Evolutionary conservation across 2,797 vertebrate genomes (phyloP).

Genomic region (Sphaeramia orbicularis): DNA sequence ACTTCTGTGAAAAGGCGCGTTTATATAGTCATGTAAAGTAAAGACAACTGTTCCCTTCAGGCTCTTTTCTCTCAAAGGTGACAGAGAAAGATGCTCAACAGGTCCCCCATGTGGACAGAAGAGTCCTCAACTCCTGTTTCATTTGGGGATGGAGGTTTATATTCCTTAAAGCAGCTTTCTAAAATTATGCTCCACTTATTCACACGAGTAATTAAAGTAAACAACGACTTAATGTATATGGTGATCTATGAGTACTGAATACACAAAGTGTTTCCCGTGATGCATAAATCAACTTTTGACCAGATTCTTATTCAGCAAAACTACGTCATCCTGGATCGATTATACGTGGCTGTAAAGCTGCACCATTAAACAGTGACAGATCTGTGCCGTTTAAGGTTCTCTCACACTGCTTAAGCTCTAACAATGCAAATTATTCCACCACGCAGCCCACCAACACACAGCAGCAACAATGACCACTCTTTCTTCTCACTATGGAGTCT

Average conservation of each 20-base stretch:
- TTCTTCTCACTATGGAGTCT: background rate
- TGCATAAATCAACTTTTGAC: background rate
- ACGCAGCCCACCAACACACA: background rate
- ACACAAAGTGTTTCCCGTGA: constrained; percentile 5
- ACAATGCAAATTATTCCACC: background rate
- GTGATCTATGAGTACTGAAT: background rate
- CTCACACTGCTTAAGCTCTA: constrained; percentile 3
- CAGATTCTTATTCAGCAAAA: background rate
- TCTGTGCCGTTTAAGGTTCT: background rate
- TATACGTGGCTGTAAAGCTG: background rate
- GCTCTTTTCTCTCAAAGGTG: background rate
- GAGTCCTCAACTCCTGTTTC: background rate
- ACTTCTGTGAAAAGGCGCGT: background rate
- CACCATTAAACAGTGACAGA: background rate
- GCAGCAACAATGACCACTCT: background rate
- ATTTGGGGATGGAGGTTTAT: background rate
- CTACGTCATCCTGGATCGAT: background rate
- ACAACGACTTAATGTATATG: background rate
- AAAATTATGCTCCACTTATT: background rate
- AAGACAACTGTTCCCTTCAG: background rate
- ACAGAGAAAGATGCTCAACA: constrained; percentile 1
- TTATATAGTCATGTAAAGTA: too few species aligned
- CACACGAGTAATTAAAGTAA: background rate
- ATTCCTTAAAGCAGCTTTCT: background rate
- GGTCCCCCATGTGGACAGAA: constrained; percentile 43